phyloP scores from a whole-genome alignment of 2,797 vertebrate genomes.

The Echiichthys vipera region DNA sequence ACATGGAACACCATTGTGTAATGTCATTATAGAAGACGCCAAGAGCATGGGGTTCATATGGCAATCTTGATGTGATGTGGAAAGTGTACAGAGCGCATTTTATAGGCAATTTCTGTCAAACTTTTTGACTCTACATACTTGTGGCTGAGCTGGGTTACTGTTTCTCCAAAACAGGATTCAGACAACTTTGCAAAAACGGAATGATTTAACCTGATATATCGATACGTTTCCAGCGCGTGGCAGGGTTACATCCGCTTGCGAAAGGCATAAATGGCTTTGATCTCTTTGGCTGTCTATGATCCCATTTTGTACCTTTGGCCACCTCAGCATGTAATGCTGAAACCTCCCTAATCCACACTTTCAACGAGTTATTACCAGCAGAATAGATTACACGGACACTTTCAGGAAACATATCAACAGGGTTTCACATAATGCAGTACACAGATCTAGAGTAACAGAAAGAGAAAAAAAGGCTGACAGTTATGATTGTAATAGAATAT shows the following conservation, averaged over 20 bases:
- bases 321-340: not conserved
- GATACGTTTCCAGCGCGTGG: constrained; percentile 11
- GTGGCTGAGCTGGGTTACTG: constrained; percentile 40
- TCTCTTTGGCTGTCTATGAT: constrained; percentile 11
- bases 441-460: constrained; percentile 1
- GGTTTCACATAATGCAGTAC: not conserved
- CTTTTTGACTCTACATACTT: constrained; percentile 59
- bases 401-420: constrained; percentile 6
- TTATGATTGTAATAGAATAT: not conserved
- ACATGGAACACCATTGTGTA: constrained; percentile 72
- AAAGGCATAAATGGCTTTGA: constrained; percentile 10
- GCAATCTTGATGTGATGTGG: constrained; percentile 64
- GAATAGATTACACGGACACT: not conserved
- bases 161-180: constrained; percentile 46
- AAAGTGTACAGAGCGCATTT: constrained; percentile 63
- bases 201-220: constrained; percentile 46
- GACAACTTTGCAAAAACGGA: constrained; percentile 39
- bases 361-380: constrained; percentile 16
- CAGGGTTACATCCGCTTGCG: constrained; percentile 22
- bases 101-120: constrained; percentile 59
- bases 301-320: constrained; percentile 4
- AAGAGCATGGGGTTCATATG: constrained; percentile 74
- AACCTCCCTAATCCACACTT: constrained; percentile 9
- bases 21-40: constrained; percentile 62
- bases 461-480: not conserved